Conservation (phyloP, 2,888 invertebrate genomes). For the Halocaridina rubra region DNA sequence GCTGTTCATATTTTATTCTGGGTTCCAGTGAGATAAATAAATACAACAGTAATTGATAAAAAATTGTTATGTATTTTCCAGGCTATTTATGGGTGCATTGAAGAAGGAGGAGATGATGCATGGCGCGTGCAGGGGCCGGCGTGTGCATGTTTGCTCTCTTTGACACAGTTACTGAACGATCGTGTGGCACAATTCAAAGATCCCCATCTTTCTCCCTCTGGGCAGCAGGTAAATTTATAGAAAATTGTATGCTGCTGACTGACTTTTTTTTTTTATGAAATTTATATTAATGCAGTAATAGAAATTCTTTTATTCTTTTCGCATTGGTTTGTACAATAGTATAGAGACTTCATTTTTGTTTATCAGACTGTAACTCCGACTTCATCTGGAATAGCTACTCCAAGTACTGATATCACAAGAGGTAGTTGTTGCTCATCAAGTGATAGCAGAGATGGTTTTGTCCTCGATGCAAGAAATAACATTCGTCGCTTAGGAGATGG, state of each 20-base stretch:
- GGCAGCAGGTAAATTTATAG: neutral
- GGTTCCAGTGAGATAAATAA: neutral
- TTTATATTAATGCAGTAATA: too few relatives aligned
- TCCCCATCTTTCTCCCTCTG: conserved; percentile 3
- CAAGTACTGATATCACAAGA: conserved; percentile 5
- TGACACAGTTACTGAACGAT: conserved; percentile 6
- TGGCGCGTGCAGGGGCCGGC: conserved; percentile 25
- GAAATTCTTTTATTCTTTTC: too few relatives aligned
- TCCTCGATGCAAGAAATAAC: neutral
- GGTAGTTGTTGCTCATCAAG: conserved; percentile 5
- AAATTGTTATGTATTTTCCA: neutral
- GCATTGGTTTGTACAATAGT: too few relatives aligned
- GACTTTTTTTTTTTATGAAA: too few relatives aligned
- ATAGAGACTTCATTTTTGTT: too few relatives aligned
- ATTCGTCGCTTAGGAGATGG: neutral
- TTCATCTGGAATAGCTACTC: neutral
- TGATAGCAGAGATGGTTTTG: neutral
- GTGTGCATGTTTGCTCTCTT: neutral
- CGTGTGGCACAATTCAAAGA: conserved; percentile 21
- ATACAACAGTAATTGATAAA: neutral
- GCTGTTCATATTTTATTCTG: too few relatives aligned
- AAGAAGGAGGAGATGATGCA: conserved; percentile 1
- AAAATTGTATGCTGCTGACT: neutral
- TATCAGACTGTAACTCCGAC: conserved; percentile 1
- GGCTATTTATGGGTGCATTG: conserved; percentile 27